Evolutionary conservation across 2,888 invertebrate species (phyloP).

Genomic region (Drosophila macrospina): DNA sequence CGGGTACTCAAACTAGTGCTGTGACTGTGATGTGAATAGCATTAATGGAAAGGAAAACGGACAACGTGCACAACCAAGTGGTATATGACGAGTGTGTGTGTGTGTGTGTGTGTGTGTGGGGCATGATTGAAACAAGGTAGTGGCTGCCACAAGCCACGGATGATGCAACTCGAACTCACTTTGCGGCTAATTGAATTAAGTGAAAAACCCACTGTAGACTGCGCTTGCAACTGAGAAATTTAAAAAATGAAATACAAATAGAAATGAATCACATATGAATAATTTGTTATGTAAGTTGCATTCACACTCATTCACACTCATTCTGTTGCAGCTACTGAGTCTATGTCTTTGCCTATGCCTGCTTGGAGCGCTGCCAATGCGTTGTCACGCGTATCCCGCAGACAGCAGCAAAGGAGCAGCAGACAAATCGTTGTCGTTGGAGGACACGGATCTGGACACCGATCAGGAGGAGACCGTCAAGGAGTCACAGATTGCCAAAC

Average conservation of each 20-base stretch:
- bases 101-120: conserved; percentile 45
- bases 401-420: conserved; percentile 39
- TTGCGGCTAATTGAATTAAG: conserved; percentile 57
- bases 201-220: conserved; percentile 7
- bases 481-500: conserved; percentile 81
- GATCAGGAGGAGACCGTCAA: conserved; percentile 80
- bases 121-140: conserved; percentile 31
- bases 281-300: conserved; percentile 1
- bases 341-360: conserved; percentile 72
- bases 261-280: no score
- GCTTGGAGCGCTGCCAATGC: conserved; percentile 70
- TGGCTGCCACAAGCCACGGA: conserved; percentile 34
- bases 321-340: conserved; percentile 52
- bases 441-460: conserved; percentile 80
- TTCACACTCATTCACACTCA: conserved; percentile 1
- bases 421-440: conserved; percentile 74
- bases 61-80: conserved; percentile 33
- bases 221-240: not conserved
- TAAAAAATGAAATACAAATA: no score
- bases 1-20: conserved; percentile 26
- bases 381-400: conserved; percentile 76
- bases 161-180: conserved; percentile 52
- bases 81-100: conserved; percentile 38
- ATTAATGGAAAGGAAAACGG: conserved; percentile 24
- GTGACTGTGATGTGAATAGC: conserved; percentile 23